These are phyloP conservation scores for Chionomys nivalis DNA, from an alignment of 2,113 vertebrate genomes.

Conservation along the genomic window DNA sequence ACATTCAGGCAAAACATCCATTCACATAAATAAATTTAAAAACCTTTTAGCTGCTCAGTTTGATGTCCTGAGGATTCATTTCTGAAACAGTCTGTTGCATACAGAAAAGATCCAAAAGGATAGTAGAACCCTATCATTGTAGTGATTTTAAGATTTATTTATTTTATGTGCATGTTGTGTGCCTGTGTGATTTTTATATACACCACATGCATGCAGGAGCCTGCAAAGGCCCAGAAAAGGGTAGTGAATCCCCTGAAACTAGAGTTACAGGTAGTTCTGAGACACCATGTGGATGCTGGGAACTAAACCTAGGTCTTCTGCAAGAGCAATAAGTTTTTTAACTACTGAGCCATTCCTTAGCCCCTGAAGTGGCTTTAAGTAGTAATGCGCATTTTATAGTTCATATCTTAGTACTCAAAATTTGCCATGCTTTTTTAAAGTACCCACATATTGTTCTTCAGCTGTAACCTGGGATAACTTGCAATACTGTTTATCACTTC, in stretches of 20 bases:
- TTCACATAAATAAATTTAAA: neutral
- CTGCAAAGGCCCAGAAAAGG: neutral
- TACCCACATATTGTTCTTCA: neutral
- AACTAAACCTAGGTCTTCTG: neutral
- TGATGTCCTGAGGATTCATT: conserved; percentile 3
- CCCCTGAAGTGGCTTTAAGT: neutral
- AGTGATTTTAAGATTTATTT: neutral
- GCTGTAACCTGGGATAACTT: neutral
- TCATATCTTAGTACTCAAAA: neutral
- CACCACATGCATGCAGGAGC: neutral
- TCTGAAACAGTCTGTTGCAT: neutral
- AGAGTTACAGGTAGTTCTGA: neutral
- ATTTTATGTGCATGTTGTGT: neutral
- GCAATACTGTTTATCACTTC: neutral
- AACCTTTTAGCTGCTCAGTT: conserved; percentile 1
- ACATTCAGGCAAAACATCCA: neutral
- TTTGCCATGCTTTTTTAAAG: neutral
- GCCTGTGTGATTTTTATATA: neutral
- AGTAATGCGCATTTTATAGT: neutral
- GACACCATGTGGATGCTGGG: neutral
- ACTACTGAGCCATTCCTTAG: neutral
- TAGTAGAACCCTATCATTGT: neutral
- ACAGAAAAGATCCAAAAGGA: neutral
- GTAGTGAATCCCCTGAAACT: neutral
- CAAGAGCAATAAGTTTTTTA: neutral